Evolutionary conservation across 2,888 invertebrate genomes (phyloP), one percentile per base, ranked within the genome.

Genomic region (Tetrapedia diversipes): DNA sequence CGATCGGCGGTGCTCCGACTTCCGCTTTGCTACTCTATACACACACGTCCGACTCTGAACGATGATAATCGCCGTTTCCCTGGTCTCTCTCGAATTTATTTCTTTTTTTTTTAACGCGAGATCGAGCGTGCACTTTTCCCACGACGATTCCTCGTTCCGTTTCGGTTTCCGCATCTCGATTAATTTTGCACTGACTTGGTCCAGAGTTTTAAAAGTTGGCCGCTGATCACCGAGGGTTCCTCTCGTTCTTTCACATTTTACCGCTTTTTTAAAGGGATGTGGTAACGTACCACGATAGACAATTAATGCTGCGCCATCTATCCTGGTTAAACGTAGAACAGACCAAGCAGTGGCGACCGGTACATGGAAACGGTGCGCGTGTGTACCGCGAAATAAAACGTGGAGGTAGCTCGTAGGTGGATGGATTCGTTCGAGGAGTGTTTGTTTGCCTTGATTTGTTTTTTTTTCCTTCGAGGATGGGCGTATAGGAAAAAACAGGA

Each of bases 1-100:
- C 72, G 76, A 67, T 57, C 78, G 68, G 53, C 51, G 75, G 65
- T 78, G 60, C 67, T 66, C 59, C 71, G 47, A 71, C 43, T 53
- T 82, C 69, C 69, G 64, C 59, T 78, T 64, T 29, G 79, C 75
- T 72, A 68, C 71, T 64, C 61, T 59, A 53, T 32, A 53, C 29
- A 34, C 34, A 19, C 16, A 32, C 27, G 41, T 63, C 56, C 61
- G 57, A 56, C 32, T 54, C 41, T 32, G 32, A 63, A 54, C 61
- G 45, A 51, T 45, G 39, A 27, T 45, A 22, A 45, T 56, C 19
- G 56, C 54, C 51, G 63, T 47, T 39, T 59, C 39, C 54, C 16
- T 56, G 41, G 56, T 16, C 37, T 61, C 56, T 49, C 76, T 19
- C 51, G 47, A 59, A 43, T 60, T 19, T 43, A 4, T 37, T 10